Evolutionary conservation across 2,797 vertebrate genomes (phyloP).

Genomic region (Melanotaenia maccullochi): DNA sequence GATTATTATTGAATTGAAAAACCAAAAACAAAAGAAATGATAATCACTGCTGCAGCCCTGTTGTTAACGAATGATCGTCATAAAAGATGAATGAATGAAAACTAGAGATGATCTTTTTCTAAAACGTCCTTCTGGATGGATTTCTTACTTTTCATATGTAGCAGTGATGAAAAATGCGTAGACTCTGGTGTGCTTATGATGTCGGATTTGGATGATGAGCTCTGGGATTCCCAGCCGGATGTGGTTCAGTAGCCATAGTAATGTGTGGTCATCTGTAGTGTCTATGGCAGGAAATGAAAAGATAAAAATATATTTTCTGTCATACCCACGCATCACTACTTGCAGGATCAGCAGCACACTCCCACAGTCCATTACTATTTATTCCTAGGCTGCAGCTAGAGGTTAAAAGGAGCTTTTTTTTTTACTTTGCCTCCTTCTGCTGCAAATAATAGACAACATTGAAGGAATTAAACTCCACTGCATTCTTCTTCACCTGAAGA

Average conservation of each 20-base stretch:
- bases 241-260: conserved; percentile 97
- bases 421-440: conserved; percentile 12
- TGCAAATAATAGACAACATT: background rate
- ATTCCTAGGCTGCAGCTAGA: conserved; percentile 48
- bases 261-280: conserved; percentile 94
- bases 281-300: conserved; percentile 80
- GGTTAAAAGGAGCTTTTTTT: conserved; percentile 5
- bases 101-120: background rate
- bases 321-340: conserved; percentile 35
- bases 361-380: conserved; percentile 48
- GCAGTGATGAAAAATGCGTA: conserved; percentile 98
- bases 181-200: conserved; percentile 92
- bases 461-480: background rate
- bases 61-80: background rate
- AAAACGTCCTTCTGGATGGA: background rate
- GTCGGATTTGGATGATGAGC: conserved; percentile 97
- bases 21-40: background rate
- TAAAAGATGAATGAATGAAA: background rate
- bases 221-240: conserved; percentile 96
- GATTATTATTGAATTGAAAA: background rate
- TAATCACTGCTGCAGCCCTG: background rate
- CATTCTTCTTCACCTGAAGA: background rate
- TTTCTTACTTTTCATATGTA: conserved; percentile 93
- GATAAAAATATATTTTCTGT: conserved; percentile 51
- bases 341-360: conserved; percentile 26